These are phyloP conservation scores for Alca torda DNA, from an alignment of 2,797 vertebrate species.

Conservation along the genomic window DNA sequence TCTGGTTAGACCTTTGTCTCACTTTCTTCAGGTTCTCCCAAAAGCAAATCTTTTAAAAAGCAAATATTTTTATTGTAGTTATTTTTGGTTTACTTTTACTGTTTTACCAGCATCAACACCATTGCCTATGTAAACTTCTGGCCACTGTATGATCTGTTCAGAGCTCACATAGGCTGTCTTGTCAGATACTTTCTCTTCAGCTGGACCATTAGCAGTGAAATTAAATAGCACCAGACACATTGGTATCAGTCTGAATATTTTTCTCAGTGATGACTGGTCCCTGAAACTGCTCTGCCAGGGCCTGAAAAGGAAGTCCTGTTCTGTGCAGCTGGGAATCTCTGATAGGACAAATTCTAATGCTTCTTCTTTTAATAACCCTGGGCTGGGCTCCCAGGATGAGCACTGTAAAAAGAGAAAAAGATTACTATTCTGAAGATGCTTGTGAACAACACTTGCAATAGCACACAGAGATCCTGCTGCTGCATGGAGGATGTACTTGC, in stretches of 20 bases:
- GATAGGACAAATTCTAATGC: not conserved
- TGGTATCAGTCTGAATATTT: not conserved
- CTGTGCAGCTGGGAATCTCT: not conserved
- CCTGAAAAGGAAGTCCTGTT: not conserved
- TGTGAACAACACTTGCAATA: not conserved
- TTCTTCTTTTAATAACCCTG: not conserved
- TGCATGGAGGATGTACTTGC: not conserved
- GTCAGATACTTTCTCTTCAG: not conserved
- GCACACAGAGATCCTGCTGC: not conserved
- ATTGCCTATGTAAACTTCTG: not conserved
- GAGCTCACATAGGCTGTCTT: not conserved
- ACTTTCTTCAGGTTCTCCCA: not conserved
- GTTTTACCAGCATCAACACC: not conserved
- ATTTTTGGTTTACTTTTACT: not conserved
- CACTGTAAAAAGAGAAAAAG: not conserved
- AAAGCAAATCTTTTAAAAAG: not conserved
- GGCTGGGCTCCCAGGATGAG: not conserved
- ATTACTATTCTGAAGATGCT: not conserved
- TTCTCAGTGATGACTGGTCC: not conserved
- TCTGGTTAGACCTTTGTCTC: not conserved
- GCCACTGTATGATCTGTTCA: not conserved
- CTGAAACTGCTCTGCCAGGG: not conserved
- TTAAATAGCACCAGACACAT: not conserved
- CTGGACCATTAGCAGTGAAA: not conserved
- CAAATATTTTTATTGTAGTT: not conserved